A percentile compares a stretch with the other conserved stretches of the same genome.
Conservation (phyloP, 2,113 vertebrate species). For the Lagopus muta region DNA sequence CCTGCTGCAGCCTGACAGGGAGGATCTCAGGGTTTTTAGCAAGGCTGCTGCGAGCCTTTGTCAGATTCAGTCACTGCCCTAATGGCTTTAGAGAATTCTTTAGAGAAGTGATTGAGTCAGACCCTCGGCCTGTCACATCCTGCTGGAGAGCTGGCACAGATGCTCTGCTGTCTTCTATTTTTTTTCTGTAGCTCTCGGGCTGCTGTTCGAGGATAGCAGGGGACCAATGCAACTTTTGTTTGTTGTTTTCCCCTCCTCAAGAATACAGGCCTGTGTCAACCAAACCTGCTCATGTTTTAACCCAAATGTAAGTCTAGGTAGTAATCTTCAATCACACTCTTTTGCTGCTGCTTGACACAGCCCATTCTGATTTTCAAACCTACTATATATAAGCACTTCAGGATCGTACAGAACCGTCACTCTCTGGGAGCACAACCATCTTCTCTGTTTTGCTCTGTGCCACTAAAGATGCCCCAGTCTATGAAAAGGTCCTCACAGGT, state of each 20-base stretch:
- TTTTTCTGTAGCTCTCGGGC: background rate
- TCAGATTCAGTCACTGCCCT: background rate
- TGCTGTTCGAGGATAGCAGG: background rate
- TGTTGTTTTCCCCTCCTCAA: background rate
- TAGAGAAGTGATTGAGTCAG: background rate
- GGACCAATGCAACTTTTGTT: background rate
- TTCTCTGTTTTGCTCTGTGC: background rate
- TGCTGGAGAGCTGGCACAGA: background rate
- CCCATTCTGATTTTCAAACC: background rate
- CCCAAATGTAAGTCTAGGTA: background rate
- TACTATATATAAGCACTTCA: background rate
- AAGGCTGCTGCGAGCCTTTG: background rate
- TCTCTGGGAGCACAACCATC: background rate
- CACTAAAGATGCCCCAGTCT: background rate
- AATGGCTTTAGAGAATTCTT: background rate
- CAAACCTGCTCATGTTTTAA: background rate
- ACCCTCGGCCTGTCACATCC: background rate
- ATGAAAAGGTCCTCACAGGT: too few relatives aligned
- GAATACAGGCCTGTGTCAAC: background rate
- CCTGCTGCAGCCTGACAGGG: background rate
- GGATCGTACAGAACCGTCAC: background rate
- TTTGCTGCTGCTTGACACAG: background rate
- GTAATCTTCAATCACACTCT: background rate
- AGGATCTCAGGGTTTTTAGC: constrained; percentile 2
- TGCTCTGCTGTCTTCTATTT: background rate